A percentile compares a stretch with the other conserved stretches of the same genome.
phyloP scores from a whole-genome alignment of 2,113 vertebrate genomes.

The Crotalus viridis region DNA sequence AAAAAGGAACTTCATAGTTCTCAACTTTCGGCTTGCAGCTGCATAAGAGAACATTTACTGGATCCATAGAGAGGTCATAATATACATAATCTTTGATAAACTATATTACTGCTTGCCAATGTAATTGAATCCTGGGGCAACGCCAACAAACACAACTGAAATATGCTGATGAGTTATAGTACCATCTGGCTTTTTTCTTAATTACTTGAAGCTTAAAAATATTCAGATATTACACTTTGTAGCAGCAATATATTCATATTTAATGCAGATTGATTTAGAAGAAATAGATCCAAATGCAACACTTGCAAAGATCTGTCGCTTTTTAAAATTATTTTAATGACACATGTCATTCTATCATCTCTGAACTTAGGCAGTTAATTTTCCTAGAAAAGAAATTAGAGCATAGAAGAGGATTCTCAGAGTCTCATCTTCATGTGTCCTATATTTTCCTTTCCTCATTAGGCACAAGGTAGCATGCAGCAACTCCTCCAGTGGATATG shows the following conservation, averaged over 20 bases:
- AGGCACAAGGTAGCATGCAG: not conserved
- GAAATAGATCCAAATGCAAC: not conserved
- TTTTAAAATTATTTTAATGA: not conserved
- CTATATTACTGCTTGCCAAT: not conserved
- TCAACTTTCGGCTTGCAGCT: not conserved
- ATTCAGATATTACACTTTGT: not conserved
- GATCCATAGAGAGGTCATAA: not conserved
- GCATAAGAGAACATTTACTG: not conserved
- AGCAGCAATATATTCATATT: not conserved
- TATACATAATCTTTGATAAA: constrained; percentile 8
- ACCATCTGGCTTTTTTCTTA: constrained; percentile 9
- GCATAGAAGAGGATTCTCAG: not conserved
- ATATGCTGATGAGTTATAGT: constrained; percentile 1
- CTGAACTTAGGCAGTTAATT: not conserved
- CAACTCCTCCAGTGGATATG: not conserved
- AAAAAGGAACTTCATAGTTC: not conserved
- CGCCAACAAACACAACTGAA: constrained; percentile 4
- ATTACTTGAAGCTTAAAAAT: not conserved
- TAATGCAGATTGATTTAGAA: not conserved
- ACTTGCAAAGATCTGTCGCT: not conserved
- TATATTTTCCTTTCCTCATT: not conserved
- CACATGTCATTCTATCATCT: not conserved
- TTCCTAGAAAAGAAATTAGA: not conserved
- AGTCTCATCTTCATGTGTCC: not conserved
- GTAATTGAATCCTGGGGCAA: not conserved